A percentile compares a stretch with the other conserved stretches of the same genome.
Conservation (phyloP, 2,888 invertebrate genomes). For the Caenorhabditis macrosperma region DNA sequence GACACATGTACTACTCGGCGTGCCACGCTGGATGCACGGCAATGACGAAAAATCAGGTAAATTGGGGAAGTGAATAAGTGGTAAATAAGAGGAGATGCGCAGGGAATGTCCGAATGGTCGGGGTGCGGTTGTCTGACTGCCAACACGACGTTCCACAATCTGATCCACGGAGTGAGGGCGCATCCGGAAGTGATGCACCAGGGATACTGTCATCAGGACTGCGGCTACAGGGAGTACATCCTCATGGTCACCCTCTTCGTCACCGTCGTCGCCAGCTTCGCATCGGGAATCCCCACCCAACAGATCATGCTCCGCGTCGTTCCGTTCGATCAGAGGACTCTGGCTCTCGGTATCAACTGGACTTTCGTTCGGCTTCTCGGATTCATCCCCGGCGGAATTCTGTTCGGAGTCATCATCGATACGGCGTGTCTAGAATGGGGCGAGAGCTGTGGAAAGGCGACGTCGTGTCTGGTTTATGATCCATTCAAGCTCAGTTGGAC, state of each 20-base stretch:
- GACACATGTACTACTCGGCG: slow-evolving; percentile 77
- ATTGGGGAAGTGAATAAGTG: slow-evolving; percentile 12
- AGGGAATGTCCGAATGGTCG: slow-evolving; percentile 59
- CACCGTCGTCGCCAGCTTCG: slow-evolving; percentile 78
- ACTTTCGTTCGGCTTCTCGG: slow-evolving; percentile 77
- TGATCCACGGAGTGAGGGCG: slow-evolving; percentile 28
- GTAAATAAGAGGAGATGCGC: slow-evolving; percentile 1
- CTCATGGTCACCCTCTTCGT: slow-evolving; percentile 77
- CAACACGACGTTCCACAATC: slow-evolving; percentile 59
- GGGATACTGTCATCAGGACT: slow-evolving; percentile 68
- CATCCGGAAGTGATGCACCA: slow-evolving; percentile 32
- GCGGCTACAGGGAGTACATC: slow-evolving; percentile 73
- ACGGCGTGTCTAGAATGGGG: slow-evolving; percentile 78
- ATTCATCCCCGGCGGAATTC: slow-evolving; percentile 79
- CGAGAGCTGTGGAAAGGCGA: slow-evolving; percentile 70
- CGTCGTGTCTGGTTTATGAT: slow-evolving; percentile 76
- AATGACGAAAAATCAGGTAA: slow-evolving; percentile 55
- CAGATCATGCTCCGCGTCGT: slow-evolving; percentile 80
- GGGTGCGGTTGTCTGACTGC: slow-evolving; percentile 59
- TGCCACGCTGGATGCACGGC: slow-evolving; percentile 77
- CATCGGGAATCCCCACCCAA: slow-evolving; percentile 78
- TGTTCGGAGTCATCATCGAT: slow-evolving; percentile 79
- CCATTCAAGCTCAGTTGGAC: slow-evolving; percentile 77
- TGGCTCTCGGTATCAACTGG: slow-evolving; percentile 79
- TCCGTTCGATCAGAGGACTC: slow-evolving; percentile 79